Evolutionary conservation across 2,888 invertebrate species (phyloP), one percentile per base, ranked within the genome.

Genomic region (Drosophila monieri): DNA sequence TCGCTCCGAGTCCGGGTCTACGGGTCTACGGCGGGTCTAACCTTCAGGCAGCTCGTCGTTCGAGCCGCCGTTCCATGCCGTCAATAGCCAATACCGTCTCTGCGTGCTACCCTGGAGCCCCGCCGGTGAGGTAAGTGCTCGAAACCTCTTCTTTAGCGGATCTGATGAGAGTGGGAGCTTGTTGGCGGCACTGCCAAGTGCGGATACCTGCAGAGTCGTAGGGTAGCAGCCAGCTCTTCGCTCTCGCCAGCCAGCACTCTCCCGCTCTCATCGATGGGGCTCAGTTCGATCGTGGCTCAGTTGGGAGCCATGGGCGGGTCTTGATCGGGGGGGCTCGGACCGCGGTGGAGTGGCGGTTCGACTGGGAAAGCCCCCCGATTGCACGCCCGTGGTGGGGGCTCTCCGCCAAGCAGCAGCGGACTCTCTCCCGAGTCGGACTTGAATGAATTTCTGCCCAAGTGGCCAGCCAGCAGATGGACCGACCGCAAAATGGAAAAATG

Each of bases 391-490:
- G 46, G 14, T n/a, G n/a, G n/a, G 57, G 30, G 41, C 41, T 44
- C 59, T 44, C 60, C 47, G n/a, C 12, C 14, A 10, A 27, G 12
- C 10, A 14, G 25, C 14, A 32, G 37, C 14, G 14, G 37, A 37
- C 48, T 49, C 48, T 54, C 56, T 67, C 58, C 49, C 5, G 41
- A 60, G 71, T 53, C 48, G 43, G 72, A 44, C 71, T 61, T 68
- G 53, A 68, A 68, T 71, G 68, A 68, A 62, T 54, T 46, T 30
- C 21, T 55, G 51, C 46, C 62, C 62, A 64, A 64, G 62, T 68
- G 71, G 35, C 35, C n/a, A 81, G 35, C 35, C n/a, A 85, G 83
- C 88, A 80, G 87, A 86, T 84, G 86, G 80, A 81, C 86, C 80
- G 85, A 58, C 52, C 52, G 37, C 66, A 56, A 80, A 77, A 67